Conservation (phyloP, 2,797 vertebrate genomes). For the Sparus aurata region DNA sequence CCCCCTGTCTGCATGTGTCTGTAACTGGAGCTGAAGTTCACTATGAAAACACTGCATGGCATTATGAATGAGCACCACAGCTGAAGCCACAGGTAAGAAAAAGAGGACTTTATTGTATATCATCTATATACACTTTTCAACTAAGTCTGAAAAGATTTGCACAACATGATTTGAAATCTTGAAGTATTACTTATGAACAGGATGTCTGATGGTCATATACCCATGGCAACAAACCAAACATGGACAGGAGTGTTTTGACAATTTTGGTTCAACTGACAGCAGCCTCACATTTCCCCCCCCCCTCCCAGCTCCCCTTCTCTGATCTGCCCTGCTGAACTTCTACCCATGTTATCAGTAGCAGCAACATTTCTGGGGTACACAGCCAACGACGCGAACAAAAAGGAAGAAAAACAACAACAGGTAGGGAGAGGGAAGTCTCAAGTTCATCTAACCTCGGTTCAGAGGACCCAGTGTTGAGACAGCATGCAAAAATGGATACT, state of each 20-base stretch:
- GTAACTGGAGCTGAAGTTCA: background rate
- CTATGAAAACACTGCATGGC: background rate
- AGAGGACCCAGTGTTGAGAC: constrained; percentile 80
- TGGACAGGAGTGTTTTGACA: constrained; percentile 74
- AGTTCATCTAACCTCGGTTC: constrained; percentile 55
- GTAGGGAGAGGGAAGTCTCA: constrained; percentile 27
- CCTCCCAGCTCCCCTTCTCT: background rate
- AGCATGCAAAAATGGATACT: constrained; percentile 69
- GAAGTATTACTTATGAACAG: constrained; percentile 71
- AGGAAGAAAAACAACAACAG: constrained; percentile 10
- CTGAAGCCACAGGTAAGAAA: constrained; percentile 66
- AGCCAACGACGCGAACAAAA: constrained; percentile 49
- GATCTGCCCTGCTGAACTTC: constrained; percentile 52
- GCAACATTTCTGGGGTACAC: constrained; percentile 74
- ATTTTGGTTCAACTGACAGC: constrained; percentile 78
- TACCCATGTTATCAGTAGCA: constrained; percentile 76
- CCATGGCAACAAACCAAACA: constrained; percentile 80
- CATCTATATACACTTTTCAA: constrained; percentile 83
- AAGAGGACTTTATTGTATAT: constrained; percentile 84
- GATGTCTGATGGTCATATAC: constrained; percentile 75
- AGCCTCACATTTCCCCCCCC: constrained; percentile 26
- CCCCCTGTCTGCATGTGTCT: background rate
- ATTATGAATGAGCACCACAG: constrained; percentile 30
- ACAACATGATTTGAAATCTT: constrained; percentile 74
- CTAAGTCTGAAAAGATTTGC: constrained; percentile 79